phyloP scores from a whole-genome alignment of 2,888 invertebrate species.

The Trachelus iudaicus region DNA sequence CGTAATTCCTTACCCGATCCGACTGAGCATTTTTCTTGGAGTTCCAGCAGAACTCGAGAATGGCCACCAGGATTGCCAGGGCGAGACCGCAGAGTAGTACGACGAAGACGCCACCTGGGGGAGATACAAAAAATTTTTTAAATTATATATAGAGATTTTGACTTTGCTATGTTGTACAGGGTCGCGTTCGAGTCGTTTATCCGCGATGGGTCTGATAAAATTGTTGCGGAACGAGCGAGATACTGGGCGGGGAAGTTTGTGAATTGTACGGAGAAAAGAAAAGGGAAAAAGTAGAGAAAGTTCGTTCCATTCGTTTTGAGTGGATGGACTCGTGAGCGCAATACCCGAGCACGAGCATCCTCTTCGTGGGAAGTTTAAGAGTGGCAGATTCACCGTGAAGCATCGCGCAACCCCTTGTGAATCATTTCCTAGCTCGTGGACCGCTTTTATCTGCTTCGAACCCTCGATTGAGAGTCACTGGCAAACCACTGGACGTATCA shows the following conservation, averaged over 20 bases:
- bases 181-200: neutral
- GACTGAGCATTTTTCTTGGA: slow-evolving; percentile 88
- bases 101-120: slow-evolving; percentile 93
- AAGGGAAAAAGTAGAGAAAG: neutral
- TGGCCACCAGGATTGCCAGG: slow-evolving; percentile 90
- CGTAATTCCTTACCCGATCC: slow-evolving; percentile 69
- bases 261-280: neutral
- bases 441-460: neutral
- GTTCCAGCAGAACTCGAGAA: slow-evolving; percentile 95
- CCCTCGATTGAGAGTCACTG: neutral
- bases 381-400: neutral
- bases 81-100: slow-evolving; percentile 93
- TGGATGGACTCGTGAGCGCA: neutral
- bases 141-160: neutral
- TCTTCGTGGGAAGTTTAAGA: neutral
- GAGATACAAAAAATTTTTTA: slow-evolving; percentile 26
- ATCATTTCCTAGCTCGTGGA: neutral
- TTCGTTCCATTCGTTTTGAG: neutral
- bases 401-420: neutral
- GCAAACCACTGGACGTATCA: neutral
- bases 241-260: neutral
- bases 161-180: neutral
- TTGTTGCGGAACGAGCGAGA: neutral
- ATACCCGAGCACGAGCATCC: neutral
- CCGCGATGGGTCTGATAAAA: neutral